Base-by-base conservation (phyloP, 2,113 vertebrate species). In the Nibea albiflora region DNA sequence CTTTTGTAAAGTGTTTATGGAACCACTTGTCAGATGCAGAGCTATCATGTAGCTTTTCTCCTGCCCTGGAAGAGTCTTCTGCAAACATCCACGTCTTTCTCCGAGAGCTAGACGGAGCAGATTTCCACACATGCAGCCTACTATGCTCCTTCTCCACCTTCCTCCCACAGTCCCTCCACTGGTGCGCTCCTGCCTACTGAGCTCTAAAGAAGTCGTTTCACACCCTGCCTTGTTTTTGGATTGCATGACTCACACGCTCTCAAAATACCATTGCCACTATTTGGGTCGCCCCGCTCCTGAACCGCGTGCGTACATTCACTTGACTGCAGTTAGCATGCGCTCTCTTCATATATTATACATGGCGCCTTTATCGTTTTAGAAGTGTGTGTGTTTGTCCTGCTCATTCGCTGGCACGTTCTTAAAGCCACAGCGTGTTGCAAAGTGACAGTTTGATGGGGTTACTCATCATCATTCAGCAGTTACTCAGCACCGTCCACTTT, bases 191-290 rank as follows among this genome's bases (percentile, higher is more conserved):
- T 84, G 73, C 81, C 87, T 76, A 88, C 87, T 85, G 76, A 73
- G 82, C 68, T 85, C 77, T 53, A 24, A 84, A 89, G 80, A 86
- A 84, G 81, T 69, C 42, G 46, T 83, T 84, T 91, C 85, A 85
- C 85, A 86, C 85, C 66, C 62, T 69, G 83, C 86, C 61, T 85
- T 80, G 76, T 73, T 90, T 90, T 83, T 64, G 50, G 70, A 86
- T 74, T 16, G 86, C 49, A 83, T 92, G 90, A 93, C 75, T 92
- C 89, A 92, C 63, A 44, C 66, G 2, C 69, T 86, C 69, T 87
- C 39, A 85, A 83, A 85, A 90, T 86, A 88, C 78, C 80, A 65
- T 57, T 87, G 81, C 83, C 76, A 89, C 89, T 89, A 92, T 91
- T 78, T 89, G 84, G 86, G 90, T 93, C 87, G 80, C 70, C 46